phyloP scores from a whole-genome alignment of 1,140 invertebrate genomes.

The Hycleus phaleratus region DNA sequence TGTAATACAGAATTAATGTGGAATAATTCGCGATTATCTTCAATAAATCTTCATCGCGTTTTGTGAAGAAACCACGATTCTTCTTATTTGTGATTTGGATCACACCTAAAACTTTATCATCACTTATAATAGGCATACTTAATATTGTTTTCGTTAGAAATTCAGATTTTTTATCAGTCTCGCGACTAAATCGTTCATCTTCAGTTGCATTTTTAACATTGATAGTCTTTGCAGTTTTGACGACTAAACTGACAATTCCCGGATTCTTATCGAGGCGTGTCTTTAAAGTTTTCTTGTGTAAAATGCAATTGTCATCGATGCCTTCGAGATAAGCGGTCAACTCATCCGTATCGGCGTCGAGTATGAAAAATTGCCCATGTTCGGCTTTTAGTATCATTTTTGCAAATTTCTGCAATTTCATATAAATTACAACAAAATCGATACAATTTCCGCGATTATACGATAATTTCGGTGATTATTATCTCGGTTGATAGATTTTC shows the following conservation, averaged over 20 bases:
- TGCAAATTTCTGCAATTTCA: slow-evolving; percentile 42
- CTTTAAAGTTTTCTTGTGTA: slow-evolving; percentile 30
- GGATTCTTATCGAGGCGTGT: slow-evolving; percentile 43
- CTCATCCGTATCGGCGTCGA: slow-evolving; percentile 41
- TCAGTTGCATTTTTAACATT: slow-evolving; percentile 47
- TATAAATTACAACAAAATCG: background rate
- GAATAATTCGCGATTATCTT: slow-evolving; percentile 46
- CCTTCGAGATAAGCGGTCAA: slow-evolving; percentile 48
- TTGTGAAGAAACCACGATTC: slow-evolving; percentile 41
- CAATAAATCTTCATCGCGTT: slow-evolving; percentile 45
- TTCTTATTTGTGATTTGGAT: slow-evolving; percentile 49
- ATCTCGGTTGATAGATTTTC: slow-evolving; percentile 45
- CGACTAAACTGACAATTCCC: slow-evolving; percentile 44
- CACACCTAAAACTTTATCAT: slow-evolving; percentile 45
- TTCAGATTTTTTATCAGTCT: slow-evolving; percentile 44
- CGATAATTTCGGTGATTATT: slow-evolving; percentile 49
- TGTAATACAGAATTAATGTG: slow-evolving; percentile 44
- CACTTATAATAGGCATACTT: slow-evolving; percentile 46
- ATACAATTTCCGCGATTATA: slow-evolving; percentile 11
- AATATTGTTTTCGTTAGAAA: slow-evolving; percentile 46
- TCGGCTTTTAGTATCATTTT: slow-evolving; percentile 46
- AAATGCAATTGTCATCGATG: slow-evolving; percentile 21
- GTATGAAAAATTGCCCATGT: slow-evolving; percentile 46
- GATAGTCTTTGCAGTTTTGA: slow-evolving; percentile 39
- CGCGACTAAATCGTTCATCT: slow-evolving; percentile 45